Conservation (phyloP, 2,888 invertebrate genomes). For the Parasteatoda lunata region DNA sequence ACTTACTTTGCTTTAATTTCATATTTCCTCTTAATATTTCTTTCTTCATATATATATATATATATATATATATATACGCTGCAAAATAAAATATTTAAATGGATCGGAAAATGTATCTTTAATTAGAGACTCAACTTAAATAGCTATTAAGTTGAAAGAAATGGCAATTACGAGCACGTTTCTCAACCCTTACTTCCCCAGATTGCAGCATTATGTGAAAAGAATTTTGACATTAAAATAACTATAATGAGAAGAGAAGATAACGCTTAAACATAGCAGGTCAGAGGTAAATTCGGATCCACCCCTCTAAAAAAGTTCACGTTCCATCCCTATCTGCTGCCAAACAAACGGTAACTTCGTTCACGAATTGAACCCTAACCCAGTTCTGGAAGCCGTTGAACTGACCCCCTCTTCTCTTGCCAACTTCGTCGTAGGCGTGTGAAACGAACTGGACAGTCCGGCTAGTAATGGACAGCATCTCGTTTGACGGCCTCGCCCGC, state of each 20-base stretch:
- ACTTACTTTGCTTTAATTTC: too few relatives aligned
- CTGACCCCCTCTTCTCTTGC: not conserved
- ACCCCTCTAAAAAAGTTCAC: too few relatives aligned
- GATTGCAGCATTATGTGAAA: not conserved
- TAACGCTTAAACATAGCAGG: not conserved
- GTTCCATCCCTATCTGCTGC: not conserved
- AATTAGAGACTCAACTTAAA: too few relatives aligned
- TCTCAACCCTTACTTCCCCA: too few relatives aligned
- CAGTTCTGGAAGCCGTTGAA: slow-evolving; percentile 34
- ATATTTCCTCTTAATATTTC: too few relatives aligned
- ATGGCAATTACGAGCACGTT: too few relatives aligned
- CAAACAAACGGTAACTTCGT: not conserved
- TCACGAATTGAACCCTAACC: slow-evolving; percentile 34
- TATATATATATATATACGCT: too few relatives aligned
- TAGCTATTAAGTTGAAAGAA: too few relatives aligned
- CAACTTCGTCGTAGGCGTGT: not conserved
- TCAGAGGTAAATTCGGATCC: not conserved
- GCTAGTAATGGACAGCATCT: not conserved
- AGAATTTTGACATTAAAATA: not conserved
- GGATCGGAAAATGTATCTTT: too few relatives aligned
- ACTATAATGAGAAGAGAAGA: not conserved
- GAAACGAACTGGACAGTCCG: not conserved
- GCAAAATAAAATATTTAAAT: too few relatives aligned
- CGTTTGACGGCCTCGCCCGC: not conserved
- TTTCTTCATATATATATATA: too few relatives aligned